Percentiles rank a stretch among this genome's conserved stretches.
phyloP scores from a whole-genome alignment of 37 sponge, comb jelly and placozoan species.

The Halisarca cf. caerulea region DNA sequence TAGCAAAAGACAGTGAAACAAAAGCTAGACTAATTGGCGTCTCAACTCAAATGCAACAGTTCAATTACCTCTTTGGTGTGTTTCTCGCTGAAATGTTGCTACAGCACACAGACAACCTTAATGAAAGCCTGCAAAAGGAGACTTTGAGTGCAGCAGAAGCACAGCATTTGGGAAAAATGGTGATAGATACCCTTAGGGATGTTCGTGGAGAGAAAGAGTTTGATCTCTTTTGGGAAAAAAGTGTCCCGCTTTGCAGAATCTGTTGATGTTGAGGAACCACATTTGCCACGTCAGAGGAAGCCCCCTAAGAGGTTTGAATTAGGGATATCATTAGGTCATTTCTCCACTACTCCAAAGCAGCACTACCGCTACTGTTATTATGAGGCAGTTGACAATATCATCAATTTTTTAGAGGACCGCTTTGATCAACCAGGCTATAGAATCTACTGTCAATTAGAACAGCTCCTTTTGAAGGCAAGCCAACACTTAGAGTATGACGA shows the following conservation, averaged over 20 bases:
- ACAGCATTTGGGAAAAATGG: slow-evolving; percentile 33
- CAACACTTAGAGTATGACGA: not conserved
- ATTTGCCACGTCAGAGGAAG: no score
- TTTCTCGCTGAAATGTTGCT: slow-evolving; percentile 31
- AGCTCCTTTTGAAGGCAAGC: slow-evolving; percentile 28
- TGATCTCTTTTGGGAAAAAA: slow-evolving; percentile 3
- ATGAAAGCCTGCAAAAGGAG: slow-evolving; percentile 25
- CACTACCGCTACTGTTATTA: slow-evolving; percentile 24
- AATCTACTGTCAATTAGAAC: slow-evolving; percentile 36
- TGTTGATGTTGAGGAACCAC: no score
- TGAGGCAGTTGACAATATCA: slow-evolving; percentile 22
- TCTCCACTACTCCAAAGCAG: not conserved
- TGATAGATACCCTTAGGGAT: slow-evolving; percentile 23
- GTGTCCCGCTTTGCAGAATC: no score
- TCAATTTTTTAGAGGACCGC: slow-evolving; percentile 2
- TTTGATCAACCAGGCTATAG: slow-evolving; percentile 31
- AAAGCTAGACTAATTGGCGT: not conserved
- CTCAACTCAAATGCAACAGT: not conserved
- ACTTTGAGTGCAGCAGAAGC: slow-evolving; percentile 36
- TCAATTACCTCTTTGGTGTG: not conserved
- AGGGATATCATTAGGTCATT: no score
- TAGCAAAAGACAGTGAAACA: slow-evolving; percentile 16
- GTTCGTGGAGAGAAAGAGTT: slow-evolving; percentile 1
- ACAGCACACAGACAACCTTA: slow-evolving; percentile 40
- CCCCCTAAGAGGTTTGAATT: no score